Percentiles rank a stretch among this genome's conserved stretches.
Conservation (phyloP, 2,888 invertebrate species). For the Drosophila eohydei region DNA sequence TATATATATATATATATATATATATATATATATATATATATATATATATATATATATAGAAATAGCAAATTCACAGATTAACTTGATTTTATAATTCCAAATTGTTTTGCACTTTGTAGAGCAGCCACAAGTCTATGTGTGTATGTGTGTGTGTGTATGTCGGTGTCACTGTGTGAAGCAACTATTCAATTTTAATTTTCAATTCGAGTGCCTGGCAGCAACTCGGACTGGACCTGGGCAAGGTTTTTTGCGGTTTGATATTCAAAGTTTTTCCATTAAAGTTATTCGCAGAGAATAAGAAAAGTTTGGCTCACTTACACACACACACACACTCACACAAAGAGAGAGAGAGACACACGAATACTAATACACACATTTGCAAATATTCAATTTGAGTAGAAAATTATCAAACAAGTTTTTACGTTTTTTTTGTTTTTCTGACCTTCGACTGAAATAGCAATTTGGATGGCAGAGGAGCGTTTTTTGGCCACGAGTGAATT, state of each 20-base stretch:
- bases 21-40: not conserved
- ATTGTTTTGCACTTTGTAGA: conserved; percentile 15
- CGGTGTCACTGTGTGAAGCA: conserved; percentile 23
- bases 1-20: no score
- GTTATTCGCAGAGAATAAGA: conserved; percentile 76
- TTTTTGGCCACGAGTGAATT: conserved; percentile 21
- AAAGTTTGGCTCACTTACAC: conserved; percentile 60
- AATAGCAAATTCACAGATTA: not conserved
- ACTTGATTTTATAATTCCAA: conserved; percentile 18
- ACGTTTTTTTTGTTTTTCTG: conserved; percentile 31
- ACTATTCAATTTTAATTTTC: conserved; percentile 76
- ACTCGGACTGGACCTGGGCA: conserved; percentile 30
- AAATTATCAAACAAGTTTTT: conserved; percentile 72
- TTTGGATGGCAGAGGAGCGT: conserved; percentile 10
- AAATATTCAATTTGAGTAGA: conserved; percentile 76
- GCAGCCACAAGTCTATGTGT: conserved; percentile 10
- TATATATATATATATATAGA: no score
- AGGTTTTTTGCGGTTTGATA: conserved; percentile 70
- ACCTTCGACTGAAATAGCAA: conserved; percentile 65
- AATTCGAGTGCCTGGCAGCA: conserved; percentile 57
- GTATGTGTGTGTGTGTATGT: conserved; percentile 26
- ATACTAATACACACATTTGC: conserved; percentile 51
- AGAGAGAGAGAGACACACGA: not conserved
- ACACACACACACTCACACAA: conserved; percentile 16
- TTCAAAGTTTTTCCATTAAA: conserved; percentile 80